Percentiles rank a stretch among this genome's conserved stretches.
Evolutionary conservation across 2,888 invertebrate species (phyloP).

Genomic region (Leptinotarsa tumamoca): DNA sequence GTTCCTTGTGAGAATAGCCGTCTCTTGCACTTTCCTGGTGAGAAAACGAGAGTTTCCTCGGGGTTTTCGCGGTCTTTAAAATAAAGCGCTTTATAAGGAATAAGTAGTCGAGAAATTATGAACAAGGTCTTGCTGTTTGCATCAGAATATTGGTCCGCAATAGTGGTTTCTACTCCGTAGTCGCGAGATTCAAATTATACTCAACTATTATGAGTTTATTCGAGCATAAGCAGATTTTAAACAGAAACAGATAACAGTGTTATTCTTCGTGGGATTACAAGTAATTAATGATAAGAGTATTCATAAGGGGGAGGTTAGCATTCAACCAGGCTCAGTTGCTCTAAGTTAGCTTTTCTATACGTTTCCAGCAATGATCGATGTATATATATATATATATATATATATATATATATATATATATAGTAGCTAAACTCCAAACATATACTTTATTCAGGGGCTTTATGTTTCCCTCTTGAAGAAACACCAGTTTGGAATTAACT

Average conservation of each 20-base stretch:
- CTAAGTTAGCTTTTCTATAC: no score
- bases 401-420: no score
- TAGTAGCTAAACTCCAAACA: no score
- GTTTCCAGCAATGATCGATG: no score
- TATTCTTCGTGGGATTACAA: background rate
- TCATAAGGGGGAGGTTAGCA: no score
- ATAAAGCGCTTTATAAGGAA: conserved; percentile 26
- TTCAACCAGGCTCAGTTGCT: no score
- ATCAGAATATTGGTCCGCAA: conserved; percentile 9
- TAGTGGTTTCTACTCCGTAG: conserved; percentile 13
- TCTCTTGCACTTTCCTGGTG: background rate
- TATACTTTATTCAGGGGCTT: no score
- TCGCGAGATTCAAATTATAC: background rate
- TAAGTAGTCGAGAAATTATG: conserved; percentile 30
- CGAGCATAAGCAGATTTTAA: background rate
- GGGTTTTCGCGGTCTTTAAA: background rate
- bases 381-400: no score
- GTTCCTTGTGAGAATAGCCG: background rate
- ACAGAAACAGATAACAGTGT: background rate
- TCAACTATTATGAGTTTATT: background rate
- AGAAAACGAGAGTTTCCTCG: background rate
- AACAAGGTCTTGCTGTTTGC: conserved; percentile 25
- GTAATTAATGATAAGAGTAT: background rate
- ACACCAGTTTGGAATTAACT: no score
- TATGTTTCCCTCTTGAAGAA: no score